Percentiles rank a stretch among this genome's conserved stretches.
These are phyloP conservation scores for Hippoglossus hippoglossus DNA, from an alignment of 2,797 vertebrate species.

Conservation along the genomic window DNA sequence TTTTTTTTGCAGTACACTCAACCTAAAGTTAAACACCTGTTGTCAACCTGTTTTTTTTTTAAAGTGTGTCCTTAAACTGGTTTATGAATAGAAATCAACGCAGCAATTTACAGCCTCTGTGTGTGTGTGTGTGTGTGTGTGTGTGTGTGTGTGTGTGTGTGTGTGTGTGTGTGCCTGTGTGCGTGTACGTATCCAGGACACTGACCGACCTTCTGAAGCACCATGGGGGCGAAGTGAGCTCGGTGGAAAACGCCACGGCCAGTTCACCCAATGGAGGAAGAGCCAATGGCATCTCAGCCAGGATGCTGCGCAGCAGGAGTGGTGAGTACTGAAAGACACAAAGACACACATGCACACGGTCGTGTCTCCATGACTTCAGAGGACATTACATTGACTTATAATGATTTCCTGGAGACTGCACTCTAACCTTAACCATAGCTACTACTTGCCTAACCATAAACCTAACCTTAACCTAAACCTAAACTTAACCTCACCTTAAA, in stretches of 20 bases:
- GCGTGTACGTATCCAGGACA: conserved; percentile 80
- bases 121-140: conserved; percentile 27
- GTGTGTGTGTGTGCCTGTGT: conserved; percentile 26
- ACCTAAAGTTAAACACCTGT: too few relatives aligned
- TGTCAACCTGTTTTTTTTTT: too few relatives aligned
- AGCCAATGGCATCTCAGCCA: conserved; percentile 83
- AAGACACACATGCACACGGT: background rate
- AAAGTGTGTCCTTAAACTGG: too few relatives aligned
- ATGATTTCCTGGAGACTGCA: too few relatives aligned
- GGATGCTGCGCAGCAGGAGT: conserved; percentile 85
- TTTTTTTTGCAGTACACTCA: too few relatives aligned
- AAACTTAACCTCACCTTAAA: too few relatives aligned
- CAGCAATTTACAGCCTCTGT: background rate
- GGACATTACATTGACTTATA: too few relatives aligned
- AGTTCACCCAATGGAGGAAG: conserved; percentile 75
- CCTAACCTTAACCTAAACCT: too few relatives aligned
- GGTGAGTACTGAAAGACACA: conserved; percentile 83
- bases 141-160: conserved; percentile 27
- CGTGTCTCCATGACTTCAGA: background rate
- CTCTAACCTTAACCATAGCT: too few relatives aligned
- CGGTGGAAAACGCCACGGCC: conserved; percentile 73
- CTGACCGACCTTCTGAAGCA: conserved; percentile 95
- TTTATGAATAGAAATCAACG: background rate
- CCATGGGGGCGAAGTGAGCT: conserved; percentile 82
- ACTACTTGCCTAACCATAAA: too few relatives aligned